These are phyloP conservation scores for Vespertilio murinus DNA, from an alignment of 2,797 vertebrate genomes.

Conservation along the genomic window DNA sequence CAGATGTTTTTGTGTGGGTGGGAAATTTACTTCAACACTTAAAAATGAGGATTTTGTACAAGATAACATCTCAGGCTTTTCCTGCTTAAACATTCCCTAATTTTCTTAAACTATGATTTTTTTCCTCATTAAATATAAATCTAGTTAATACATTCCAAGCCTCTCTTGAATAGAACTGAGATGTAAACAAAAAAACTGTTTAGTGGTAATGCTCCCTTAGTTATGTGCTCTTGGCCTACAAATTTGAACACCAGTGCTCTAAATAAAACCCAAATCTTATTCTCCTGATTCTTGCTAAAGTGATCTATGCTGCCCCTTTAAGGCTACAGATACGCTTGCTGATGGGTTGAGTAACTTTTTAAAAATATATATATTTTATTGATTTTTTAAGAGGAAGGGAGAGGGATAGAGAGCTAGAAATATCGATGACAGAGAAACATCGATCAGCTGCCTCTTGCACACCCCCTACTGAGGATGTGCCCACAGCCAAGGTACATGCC, in stretches of 20 bases:
- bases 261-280: slow-evolving; percentile 19
- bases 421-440: no score
- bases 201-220: background rate
- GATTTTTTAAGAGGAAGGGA: no score
- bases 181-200: background rate
- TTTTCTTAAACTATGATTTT: background rate
- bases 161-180: background rate
- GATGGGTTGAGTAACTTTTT: slow-evolving; percentile 27
- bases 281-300: slow-evolving; percentile 66
- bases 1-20: background rate
- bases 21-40: background rate
- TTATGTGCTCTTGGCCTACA: slow-evolving; percentile 46
- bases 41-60: background rate
- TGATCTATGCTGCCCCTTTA: slow-evolving; percentile 54
- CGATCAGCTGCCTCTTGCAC: no score
- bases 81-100: background rate
- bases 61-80: background rate
- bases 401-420: no score
- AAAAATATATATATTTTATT: no score
- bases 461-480: no score
- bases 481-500: no score
- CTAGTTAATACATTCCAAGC: background rate
- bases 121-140: slow-evolving; percentile 2
- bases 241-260: background rate
- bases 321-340: slow-evolving; percentile 70